Base-by-base conservation (phyloP, 1,140 invertebrate species). In the Aleiodes sp. region DNA sequence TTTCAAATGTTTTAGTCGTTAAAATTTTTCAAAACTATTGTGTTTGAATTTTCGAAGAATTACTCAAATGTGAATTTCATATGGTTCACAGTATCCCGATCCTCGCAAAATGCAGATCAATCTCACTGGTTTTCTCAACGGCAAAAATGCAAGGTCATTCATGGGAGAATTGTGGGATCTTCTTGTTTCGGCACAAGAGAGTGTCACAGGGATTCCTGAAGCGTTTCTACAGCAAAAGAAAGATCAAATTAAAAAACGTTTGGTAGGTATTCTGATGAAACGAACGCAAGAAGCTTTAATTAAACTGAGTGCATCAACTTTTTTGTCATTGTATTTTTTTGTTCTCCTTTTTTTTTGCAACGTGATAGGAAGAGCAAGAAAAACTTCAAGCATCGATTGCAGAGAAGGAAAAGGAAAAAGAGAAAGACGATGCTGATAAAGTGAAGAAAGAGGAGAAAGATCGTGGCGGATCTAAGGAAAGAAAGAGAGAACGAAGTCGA, bases 51-150 rank as follows among this genome's bases (percentile, higher is more conserved):
- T 57, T 26, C 4, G 19, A 4, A 7, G 3, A 35, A 35, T 28
- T 59, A 59, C 9, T 59, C 29, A 31, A 14, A 14, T 31, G 8
- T 3, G 1, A 2, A 14, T 67, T 41, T 26, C 4, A 43, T 75
- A 59, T 75, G 31, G 83, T 87, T 88, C 88, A 82, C 85, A 93
- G 92, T 94, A 91, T 88, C 96, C 98, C 19, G 97, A 99, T 89
- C 97, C 97, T 37, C 96, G 97, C 84, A 95, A 98, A 85, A 99
- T 99, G 93, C 98, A 99, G 89, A 99, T 99, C 77, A 99, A 99
- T 87, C 87, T 99, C 78, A 99, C 98, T 35, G 98, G 98, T 9
- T 99, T 99, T 86, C 87, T 99, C 26, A 99, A 99, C 86, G 97
- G 96, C 2, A 97, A 96, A 86, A 98, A 99, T 88, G 97, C 98